A percentile compares a stretch with the other conserved stretches of the same genome.
Evolutionary conservation across 2,888 invertebrate species (phyloP).

Genomic region (Apodemia zela): DNA sequence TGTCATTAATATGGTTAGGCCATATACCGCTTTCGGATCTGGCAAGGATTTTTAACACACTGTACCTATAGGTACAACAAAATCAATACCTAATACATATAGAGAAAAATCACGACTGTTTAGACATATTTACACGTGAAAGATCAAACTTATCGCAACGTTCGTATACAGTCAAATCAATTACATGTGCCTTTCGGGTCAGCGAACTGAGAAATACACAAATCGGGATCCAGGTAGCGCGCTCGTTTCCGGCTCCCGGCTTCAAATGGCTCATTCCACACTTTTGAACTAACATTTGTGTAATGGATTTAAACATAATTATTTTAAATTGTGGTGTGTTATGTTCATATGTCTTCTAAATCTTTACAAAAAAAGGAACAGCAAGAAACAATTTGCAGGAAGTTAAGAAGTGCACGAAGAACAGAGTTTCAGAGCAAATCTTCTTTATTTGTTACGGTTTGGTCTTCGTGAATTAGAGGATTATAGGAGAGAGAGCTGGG

Average conservation of each 20-base stretch:
- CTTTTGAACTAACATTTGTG: background rate
- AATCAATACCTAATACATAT: background rate
- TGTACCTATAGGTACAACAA: no score
- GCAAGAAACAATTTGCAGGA: no score
- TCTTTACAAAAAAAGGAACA: no score
- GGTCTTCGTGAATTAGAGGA: no score
- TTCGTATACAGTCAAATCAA: slow-evolving; percentile 20
- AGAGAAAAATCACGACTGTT: slow-evolving; percentile 4
- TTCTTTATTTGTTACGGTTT: no score
- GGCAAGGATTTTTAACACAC: no score
- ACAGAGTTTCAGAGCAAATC: no score
- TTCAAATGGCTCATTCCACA: background rate
- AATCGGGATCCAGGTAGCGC: slow-evolving; percentile 3
- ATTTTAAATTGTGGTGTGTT: background rate
- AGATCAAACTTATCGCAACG: slow-evolving; percentile 16
- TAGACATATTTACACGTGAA: slow-evolving; percentile 17
- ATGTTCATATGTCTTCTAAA: no score
- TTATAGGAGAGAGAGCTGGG: no score
- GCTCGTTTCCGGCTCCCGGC: background rate
- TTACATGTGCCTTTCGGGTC: slow-evolving; percentile 19
- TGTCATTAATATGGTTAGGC: no score
- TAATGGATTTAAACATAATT: background rate
- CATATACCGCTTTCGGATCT: no score
- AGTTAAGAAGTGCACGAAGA: no score
- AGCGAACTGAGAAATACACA: slow-evolving; percentile 18